These are phyloP conservation scores for Zaprionus ornatus DNA, from an alignment of 1,140 invertebrate species.

Conservation along the genomic window DNA sequence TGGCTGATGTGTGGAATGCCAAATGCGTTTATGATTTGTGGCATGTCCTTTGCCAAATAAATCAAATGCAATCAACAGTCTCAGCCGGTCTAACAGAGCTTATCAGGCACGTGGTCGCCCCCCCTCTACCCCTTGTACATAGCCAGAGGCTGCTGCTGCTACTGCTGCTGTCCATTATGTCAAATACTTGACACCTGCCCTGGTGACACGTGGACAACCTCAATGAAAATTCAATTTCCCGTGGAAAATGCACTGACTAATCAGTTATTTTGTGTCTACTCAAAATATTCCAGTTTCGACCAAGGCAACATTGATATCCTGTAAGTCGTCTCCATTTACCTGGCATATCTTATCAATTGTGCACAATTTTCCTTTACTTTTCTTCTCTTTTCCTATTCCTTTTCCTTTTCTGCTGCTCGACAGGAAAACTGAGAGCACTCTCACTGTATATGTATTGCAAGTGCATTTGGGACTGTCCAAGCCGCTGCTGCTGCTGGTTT, in stretches of 20 bases:
- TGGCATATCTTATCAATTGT: not conserved
- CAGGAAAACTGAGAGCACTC: not conserved
- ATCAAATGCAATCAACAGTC: conserved; percentile 76
- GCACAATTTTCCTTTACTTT: not conserved
- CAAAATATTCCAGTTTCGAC: not conserved
- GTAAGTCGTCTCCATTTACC: conserved; percentile 1
- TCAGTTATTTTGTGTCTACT: conserved; percentile 34
- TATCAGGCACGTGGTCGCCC: conserved; percentile 45
- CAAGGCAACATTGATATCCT: not conserved
- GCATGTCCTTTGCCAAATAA: conserved; percentile 73
- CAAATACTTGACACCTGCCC: conserved; percentile 55
- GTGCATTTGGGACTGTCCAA: conserved; percentile 36
- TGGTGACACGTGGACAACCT: conserved; percentile 1
- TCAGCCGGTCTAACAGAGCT: conserved; percentile 45
- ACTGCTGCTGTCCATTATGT: conserved; percentile 44
- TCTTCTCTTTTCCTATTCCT: not conserved
- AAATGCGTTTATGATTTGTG: conserved; percentile 79
- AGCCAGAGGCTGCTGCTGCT: not conserved
- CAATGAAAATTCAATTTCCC: conserved; percentile 75
- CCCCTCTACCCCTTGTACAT: too few species aligned
- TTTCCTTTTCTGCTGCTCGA: not conserved
- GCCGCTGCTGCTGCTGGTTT: conserved; percentile 19
- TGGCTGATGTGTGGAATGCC: conserved; percentile 37
- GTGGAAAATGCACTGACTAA: conserved; percentile 20
- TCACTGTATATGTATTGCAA: conserved; percentile 37